A percentile compares a stretch with the other conserved stretches of the same genome.
Evolutionary conservation across 2,888 invertebrate species (phyloP).

Genomic region (Hetaerina titia): DNA sequence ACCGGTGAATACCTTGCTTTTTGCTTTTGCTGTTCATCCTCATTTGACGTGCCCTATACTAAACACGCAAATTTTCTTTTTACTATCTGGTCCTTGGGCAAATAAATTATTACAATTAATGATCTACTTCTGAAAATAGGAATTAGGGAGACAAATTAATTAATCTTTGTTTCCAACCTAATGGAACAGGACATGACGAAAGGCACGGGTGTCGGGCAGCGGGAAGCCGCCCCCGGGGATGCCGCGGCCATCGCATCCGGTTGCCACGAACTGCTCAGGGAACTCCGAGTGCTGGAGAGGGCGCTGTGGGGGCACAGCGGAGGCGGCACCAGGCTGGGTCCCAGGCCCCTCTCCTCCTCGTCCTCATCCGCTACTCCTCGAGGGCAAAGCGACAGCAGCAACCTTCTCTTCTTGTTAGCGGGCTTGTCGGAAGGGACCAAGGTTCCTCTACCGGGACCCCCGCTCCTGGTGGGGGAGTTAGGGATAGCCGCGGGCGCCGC

Average conservation of each 20-base stretch:
- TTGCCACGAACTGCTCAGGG: conserved; percentile 83
- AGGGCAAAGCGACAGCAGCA: conserved; percentile 57
- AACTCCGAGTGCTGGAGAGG: conserved; percentile 83
- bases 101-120: no score
- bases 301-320: conserved; percentile 87
- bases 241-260: conserved; percentile 41
- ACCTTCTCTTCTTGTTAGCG: conserved; percentile 39
- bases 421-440: conserved; percentile 55
- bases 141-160: background rate
- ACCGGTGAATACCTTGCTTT: no score
- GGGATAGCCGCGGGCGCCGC: conserved; percentile 76
- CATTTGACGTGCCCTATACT: no score
- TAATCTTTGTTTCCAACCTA: conserved; percentile 79
- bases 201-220: conserved; percentile 88
- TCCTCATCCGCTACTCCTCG: conserved; percentile 61
- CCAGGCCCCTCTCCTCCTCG: conserved; percentile 68
- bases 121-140: background rate
- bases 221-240: conserved; percentile 62
- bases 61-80: no score
- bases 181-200: conserved; percentile 86
- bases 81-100: no score
- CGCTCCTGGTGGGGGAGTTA: conserved; percentile 73
- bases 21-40: no score
- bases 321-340: conserved; percentile 75
- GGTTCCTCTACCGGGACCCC: conserved; percentile 25